These are phyloP conservation scores for Mythimna vitellina DNA, from an alignment of 2,888 invertebrate genomes.

Conservation along the genomic window DNA sequence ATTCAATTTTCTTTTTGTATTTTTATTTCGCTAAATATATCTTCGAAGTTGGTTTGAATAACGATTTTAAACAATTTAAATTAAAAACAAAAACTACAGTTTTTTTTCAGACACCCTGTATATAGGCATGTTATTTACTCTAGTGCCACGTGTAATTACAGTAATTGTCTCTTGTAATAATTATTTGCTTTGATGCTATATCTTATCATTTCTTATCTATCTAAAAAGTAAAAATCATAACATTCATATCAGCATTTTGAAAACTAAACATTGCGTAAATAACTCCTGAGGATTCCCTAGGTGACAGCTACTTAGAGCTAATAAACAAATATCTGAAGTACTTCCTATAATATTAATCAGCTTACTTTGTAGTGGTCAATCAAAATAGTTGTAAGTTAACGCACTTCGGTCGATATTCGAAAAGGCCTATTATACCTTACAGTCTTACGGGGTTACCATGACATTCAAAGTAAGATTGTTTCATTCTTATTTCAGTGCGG, in stretches of 20 bases:
- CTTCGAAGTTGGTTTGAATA: too few species aligned
- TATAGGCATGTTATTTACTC: neutral
- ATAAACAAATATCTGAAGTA: slow-evolving; percentile 15
- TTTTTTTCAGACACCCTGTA: too few species aligned
- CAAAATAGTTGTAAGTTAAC: too few species aligned
- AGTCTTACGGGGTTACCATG: too few species aligned
- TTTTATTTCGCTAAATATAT: too few species aligned
- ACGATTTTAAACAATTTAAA: too few species aligned
- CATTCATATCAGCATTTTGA: slow-evolving; percentile 10
- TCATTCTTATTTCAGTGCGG: too few species aligned
- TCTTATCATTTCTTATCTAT: slow-evolving; percentile 23
- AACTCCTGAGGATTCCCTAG: neutral
- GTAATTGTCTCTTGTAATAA: slow-evolving; percentile 13
- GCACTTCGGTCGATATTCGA: too few species aligned
- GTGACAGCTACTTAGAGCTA: slow-evolving; percentile 7
- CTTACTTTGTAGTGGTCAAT: neutral
- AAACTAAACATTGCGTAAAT: slow-evolving; percentile 4
- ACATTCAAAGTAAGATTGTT: too few species aligned
- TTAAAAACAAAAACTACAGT: too few species aligned
- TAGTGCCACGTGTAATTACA: slow-evolving; percentile 15
- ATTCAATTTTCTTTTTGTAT: too few species aligned
- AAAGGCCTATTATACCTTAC: too few species aligned
- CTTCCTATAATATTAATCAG: slow-evolving; percentile 15
- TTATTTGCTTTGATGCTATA: slow-evolving; percentile 23
- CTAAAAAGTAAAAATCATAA: slow-evolving; percentile 28